These are phyloP conservation scores for Cottus gobio DNA, from an alignment of 2,113 vertebrate species.

Conservation along the genomic window DNA sequence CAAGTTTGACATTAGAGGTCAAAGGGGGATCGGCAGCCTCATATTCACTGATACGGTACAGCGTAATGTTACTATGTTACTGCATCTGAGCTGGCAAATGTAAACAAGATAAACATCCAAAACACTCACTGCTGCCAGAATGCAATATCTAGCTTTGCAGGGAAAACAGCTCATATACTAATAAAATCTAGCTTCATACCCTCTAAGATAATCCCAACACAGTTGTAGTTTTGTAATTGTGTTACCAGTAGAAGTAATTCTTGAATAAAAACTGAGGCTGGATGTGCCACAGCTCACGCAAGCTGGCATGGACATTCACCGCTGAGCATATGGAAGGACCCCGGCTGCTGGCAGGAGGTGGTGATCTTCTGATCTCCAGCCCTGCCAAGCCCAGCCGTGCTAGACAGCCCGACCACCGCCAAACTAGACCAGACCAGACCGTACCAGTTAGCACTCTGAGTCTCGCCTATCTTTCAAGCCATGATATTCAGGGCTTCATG, in stretches of 20 bases:
- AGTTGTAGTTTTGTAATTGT: constrained; percentile 40
- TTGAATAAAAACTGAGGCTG: constrained; percentile 58
- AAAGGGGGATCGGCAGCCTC: constrained; percentile 64
- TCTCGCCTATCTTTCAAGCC: constrained; percentile 23
- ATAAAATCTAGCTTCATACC: constrained; percentile 40
- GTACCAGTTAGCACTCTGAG: constrained; percentile 65
- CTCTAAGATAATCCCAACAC: constrained; percentile 45
- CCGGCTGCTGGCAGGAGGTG: constrained; percentile 77
- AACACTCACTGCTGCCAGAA: constrained; percentile 52
- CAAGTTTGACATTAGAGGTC: constrained; percentile 75
- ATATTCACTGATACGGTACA: constrained; percentile 52
- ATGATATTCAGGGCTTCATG: constrained; percentile 32
- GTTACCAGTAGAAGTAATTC: constrained; percentile 49
- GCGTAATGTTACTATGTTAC: constrained; percentile 43
- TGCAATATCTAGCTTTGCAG: constrained; percentile 39
- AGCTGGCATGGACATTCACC: constrained; percentile 63
- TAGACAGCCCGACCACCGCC: constrained; percentile 72
- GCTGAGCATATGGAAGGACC: constrained; percentile 79
- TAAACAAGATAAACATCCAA: constrained; percentile 66
- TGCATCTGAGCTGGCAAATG: constrained; percentile 56
- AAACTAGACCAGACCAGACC: constrained; percentile 68
- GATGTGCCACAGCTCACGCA: constrained; percentile 64
- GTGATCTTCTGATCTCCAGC: constrained; percentile 71
- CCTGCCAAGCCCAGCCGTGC: constrained; percentile 74
- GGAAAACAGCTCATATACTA: constrained; percentile 23